phyloP scores from a whole-genome alignment of 1,140 invertebrate genomes.

The Neodiprion pinetum region DNA sequence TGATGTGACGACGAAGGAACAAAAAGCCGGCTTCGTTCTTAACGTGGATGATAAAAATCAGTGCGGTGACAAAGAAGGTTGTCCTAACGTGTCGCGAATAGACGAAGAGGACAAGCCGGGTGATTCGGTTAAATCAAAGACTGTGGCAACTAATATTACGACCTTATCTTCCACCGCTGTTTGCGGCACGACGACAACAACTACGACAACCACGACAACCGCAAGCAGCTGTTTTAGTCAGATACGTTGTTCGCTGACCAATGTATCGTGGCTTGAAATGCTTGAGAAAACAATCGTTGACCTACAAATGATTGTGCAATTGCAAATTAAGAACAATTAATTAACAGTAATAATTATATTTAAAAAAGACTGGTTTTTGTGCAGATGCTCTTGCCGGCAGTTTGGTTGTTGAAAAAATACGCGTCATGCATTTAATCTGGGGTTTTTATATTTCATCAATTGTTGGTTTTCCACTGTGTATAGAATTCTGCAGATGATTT shows the following conservation, averaged over 20 bases:
- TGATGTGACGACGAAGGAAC: conserved; percentile 27
- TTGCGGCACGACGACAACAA: conserved; percentile 20
- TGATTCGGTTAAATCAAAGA: background rate
- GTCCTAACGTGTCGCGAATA: background rate
- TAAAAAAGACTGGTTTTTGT: too few species aligned
- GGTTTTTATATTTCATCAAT: too few species aligned
- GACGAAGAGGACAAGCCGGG: background rate
- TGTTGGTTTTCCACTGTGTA: too few species aligned
- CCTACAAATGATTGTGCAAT: conserved; percentile 55
- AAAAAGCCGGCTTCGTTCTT: conserved; percentile 26
- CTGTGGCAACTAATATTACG: background rate
- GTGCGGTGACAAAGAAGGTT: conserved; percentile 20
- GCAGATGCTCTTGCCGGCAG: too few species aligned
- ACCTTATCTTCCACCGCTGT: background rate
- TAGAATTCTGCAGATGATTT: too few species aligned
- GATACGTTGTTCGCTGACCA: conserved; percentile 46
- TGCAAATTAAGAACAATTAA: conserved; percentile 53
- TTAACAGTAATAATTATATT: too few species aligned
- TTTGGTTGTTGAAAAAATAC: too few species aligned
- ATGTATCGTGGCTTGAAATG: conserved; percentile 57
- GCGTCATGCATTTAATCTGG: too few species aligned
- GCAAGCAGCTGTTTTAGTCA: conserved; percentile 48
- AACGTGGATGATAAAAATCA: background rate
- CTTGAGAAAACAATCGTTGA: conserved; percentile 58
- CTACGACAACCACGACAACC: conserved; percentile 18